Evolutionary conservation across 2,797 vertebrate genomes (phyloP).

Genomic region (Phoxinus dragarum): DNA sequence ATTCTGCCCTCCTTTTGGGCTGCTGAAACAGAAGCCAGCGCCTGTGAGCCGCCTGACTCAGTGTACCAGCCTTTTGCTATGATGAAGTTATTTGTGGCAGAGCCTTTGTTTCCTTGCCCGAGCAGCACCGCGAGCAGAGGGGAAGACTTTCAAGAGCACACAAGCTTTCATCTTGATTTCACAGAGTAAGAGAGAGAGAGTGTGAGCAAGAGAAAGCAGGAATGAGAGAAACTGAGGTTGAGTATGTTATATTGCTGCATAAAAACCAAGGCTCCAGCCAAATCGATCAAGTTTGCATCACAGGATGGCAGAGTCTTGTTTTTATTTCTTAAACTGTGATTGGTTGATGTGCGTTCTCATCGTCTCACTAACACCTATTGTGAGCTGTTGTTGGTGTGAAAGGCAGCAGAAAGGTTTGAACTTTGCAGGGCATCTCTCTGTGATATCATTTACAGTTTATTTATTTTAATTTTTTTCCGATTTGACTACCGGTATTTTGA

Average conservation of each 20-base stretch:
- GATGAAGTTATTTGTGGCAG: conserved; percentile 55
- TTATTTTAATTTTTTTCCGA: neutral
- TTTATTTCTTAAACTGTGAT: neutral
- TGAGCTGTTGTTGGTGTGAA: neutral
- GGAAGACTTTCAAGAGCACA: conserved; percentile 69
- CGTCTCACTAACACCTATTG: neutral
- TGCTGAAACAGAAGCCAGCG: conserved; percentile 17
- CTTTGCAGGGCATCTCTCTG: neutral
- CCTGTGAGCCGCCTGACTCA: conserved; percentile 48
- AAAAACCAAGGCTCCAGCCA: conserved; percentile 26
- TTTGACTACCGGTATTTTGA: neutral
- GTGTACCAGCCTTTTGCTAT: conserved; percentile 31
- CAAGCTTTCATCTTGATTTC: conserved; percentile 74
- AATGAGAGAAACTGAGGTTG: neutral
- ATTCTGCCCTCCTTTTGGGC: conserved; percentile 31
- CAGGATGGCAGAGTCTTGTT: neutral
- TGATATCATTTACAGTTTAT: neutral
- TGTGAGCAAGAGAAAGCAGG: conserved; percentile 51
- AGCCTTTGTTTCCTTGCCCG: conserved; percentile 44
- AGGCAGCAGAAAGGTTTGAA: neutral
- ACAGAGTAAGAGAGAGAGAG: conserved; percentile 58
- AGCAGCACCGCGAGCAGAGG: conserved; percentile 49
- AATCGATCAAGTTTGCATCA: conserved; percentile 4
- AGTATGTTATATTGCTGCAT: conserved; percentile 8
- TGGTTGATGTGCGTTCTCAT: neutral